Conservation (phyloP, 1,140 invertebrate genomes). For the Orussus abietinus region DNA sequence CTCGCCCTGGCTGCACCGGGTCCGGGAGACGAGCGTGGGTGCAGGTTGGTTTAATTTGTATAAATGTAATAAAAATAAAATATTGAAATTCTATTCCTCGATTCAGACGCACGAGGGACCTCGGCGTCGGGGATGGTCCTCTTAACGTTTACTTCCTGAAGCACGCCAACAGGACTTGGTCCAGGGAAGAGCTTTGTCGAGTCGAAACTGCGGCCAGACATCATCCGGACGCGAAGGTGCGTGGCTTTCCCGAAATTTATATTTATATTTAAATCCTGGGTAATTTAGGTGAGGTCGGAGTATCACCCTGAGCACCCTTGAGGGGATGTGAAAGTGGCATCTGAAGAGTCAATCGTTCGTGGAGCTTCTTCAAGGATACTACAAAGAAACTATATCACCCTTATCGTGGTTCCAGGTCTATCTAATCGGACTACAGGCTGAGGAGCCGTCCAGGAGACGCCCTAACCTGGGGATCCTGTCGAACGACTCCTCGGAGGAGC, state of each 20-base stretch:
- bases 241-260: neutral
- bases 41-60: constrained; percentile 7
- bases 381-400: too few relatives aligned
- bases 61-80: constrained; percentile 10
- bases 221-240: constrained; percentile 33
- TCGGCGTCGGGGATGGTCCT: neutral
- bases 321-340: too few relatives aligned
- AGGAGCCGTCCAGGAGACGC: too few relatives aligned
- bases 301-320: too few relatives aligned
- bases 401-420: too few relatives aligned
- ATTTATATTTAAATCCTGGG: neutral
- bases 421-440: too few relatives aligned
- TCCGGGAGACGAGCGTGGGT: too few relatives aligned
- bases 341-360: too few relatives aligned
- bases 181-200: constrained; percentile 29
- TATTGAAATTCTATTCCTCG: neutral
- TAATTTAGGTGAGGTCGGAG: too few relatives aligned
- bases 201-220: constrained; percentile 32
- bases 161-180: constrained; percentile 31
- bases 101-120: constrained; percentile 1
- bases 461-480: too few relatives aligned
- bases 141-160: constrained; percentile 37
- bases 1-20: constrained; percentile 5
- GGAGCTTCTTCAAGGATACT: too few relatives aligned
- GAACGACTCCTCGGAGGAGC: too few relatives aligned